A percentile compares a stretch with the other conserved stretches of the same genome.
Conservation (phyloP, 2,888 invertebrate genomes). For the Mayetiola destructor region DNA sequence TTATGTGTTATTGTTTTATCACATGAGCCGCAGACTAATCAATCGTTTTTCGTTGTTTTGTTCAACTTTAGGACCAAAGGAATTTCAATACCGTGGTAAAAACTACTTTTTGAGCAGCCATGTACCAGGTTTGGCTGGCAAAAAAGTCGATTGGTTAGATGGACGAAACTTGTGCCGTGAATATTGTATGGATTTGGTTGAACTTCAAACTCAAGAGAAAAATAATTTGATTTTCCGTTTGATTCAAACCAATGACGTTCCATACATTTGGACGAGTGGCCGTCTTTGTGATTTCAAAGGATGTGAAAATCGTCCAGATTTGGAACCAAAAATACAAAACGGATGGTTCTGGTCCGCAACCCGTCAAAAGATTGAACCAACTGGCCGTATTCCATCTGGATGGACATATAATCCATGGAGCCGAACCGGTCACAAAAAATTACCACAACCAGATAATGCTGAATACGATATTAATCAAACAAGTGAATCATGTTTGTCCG, state of each 20-base stretch:
- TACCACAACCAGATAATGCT: conserved; percentile 76
- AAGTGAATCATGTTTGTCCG: conserved; percentile 71
- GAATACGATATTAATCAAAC: conserved; percentile 82
- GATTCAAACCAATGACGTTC: conserved; percentile 76
- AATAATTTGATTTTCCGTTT: conserved; percentile 79
- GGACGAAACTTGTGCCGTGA: conserved; percentile 82
- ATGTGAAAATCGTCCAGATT: conserved; percentile 69
- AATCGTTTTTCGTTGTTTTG: conserved; percentile 7
- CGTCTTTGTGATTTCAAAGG: conserved; percentile 88
- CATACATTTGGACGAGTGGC: conserved; percentile 88
- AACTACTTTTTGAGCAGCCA: conserved; percentile 81
- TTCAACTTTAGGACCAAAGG: conserved; percentile 61
- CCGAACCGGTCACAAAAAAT: conserved; percentile 79
- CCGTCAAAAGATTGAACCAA: conserved; percentile 65
- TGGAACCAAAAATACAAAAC: conserved; percentile 70
- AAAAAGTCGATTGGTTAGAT: conserved; percentile 80
- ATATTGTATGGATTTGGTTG: conserved; percentile 86
- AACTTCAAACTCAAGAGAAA: conserved; percentile 78
- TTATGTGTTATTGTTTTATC: neutral
- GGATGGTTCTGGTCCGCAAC: conserved; percentile 93
- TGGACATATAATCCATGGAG: conserved; percentile 78
- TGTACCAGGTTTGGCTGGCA: conserved; percentile 59
- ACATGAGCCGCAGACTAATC: too few relatives aligned
- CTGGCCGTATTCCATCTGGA: conserved; percentile 47
- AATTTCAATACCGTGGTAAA: conserved; percentile 74